Evolutionary conservation across 2,888 invertebrate species (phyloP), one percentile per base, ranked within the genome.

Genomic region (Hirtodrosophila histrioides): DNA sequence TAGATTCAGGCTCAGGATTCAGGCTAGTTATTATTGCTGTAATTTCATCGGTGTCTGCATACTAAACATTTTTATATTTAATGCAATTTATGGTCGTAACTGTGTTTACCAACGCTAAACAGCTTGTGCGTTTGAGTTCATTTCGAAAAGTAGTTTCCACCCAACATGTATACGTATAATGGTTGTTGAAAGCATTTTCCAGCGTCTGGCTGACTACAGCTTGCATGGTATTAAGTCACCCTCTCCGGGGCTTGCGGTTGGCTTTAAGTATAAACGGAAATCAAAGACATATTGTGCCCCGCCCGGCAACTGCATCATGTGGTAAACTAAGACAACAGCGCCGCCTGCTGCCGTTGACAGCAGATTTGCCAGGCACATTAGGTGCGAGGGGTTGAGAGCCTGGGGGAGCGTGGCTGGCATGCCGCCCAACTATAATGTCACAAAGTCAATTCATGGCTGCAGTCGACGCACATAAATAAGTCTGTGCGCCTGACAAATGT

Each of bases 401-500:
- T 31, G 7, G 2, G 2, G 8, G 6, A 12, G 46, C 17, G 33
- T 33, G n/a, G 58, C 40, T 73, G 67, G 64, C 77, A 68, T 56
- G 36, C 53, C 63, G 46, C 74, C 68, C 68, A 68, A 64, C 54
- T 60, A 46, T 49, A 71, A 64, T 58, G 73, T 67, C 75, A 68
- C 75, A 68, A 65, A 87, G 83, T 86, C 88, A 74, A 87, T 86
- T 74, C 78, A 81, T 77, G 61, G 69, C 69, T 77, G 84, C 77
- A 75, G 84, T 33, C 65, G 86, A 84, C 78, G 75, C 69, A 72
- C 84, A 84, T 88, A 84, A 84, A 84, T 88, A 88, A 80, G 84
- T 68, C 68, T 50, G 44, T 57, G 57, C 48, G 67, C 49, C 63
- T 69, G 74, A 67, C 69, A 74, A 71, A 78, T 62, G 68, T 45